Conservation (phyloP, 2,888 invertebrate genomes). For the Netelia fuscicornis region DNA sequence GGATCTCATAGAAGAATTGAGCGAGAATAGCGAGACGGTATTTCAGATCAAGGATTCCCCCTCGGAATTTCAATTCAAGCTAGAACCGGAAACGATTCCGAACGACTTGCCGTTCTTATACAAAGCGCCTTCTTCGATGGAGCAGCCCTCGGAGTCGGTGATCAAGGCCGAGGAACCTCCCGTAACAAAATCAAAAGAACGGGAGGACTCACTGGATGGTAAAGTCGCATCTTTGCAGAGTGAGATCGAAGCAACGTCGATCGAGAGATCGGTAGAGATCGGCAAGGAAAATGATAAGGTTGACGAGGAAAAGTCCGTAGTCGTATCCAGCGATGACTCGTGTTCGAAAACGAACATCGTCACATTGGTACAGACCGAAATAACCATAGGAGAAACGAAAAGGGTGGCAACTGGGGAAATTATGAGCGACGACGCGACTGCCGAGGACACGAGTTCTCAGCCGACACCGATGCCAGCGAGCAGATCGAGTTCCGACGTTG, state of each 20-base stretch:
- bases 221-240: conserved; percentile 68
- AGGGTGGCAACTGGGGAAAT: conserved; percentile 73
- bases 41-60: conserved; percentile 88
- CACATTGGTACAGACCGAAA: conserved; percentile 59
- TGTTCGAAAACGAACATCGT: conserved; percentile 72
- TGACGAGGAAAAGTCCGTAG: conserved; percentile 74
- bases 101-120: conserved; percentile 86
- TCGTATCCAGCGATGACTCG: conserved; percentile 70
- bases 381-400: conserved; percentile 69
- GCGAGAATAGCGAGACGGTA: conserved; percentile 86
- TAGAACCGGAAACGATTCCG: conserved; percentile 87
- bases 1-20: conserved; percentile 89
- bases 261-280: conserved; percentile 51
- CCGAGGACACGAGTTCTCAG: conserved; percentile 43
- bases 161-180: conserved; percentile 70
- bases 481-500: conserved; percentile 81
- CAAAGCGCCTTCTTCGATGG: conserved; percentile 83
- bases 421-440: conserved; percentile 44
- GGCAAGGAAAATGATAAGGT: conserved; percentile 63
- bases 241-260: conserved; percentile 57
- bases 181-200: conserved; percentile 72
- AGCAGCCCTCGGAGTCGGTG: conserved; percentile 73
- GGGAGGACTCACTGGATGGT: conserved; percentile 71
- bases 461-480: conserved; percentile 76
- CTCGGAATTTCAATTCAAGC: conserved; percentile 90